A percentile compares a stretch with the other conserved stretches of the same genome.
phyloP scores from a whole-genome alignment of 2,113 vertebrate genomes.

The Sinocyclocheilus anophthalmus region DNA sequence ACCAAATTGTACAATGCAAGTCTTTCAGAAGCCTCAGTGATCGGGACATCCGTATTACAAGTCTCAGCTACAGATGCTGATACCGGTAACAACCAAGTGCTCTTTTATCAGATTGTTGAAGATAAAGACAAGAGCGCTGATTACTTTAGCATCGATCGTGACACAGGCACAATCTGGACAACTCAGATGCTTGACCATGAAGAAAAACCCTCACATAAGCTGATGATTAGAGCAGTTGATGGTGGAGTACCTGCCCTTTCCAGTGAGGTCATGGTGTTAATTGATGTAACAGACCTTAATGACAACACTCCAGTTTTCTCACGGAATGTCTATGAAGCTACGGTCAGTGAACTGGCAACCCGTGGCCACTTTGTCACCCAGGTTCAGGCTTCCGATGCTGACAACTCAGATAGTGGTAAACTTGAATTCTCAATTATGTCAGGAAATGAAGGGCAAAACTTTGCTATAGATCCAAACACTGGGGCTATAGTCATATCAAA shows the following conservation, averaged over 20 bases:
- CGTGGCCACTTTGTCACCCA: conserved; percentile 90
- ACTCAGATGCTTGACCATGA: conserved; percentile 86
- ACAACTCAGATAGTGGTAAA: conserved; percentile 80
- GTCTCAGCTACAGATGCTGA: conserved; percentile 87
- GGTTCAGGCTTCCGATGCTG: conserved; percentile 90
- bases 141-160: conserved; percentile 87
- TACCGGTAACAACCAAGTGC: conserved; percentile 84
- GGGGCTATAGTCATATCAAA: conserved; percentile 87
- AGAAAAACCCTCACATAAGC: conserved; percentile 76
- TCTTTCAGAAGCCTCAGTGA: conserved; percentile 89
- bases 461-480: conserved; percentile 83
- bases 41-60: conserved; percentile 84
- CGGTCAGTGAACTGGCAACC: conserved; percentile 84
- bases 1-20: conserved; percentile 78
- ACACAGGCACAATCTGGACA: conserved; percentile 84
- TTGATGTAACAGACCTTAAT: conserved; percentile 89
- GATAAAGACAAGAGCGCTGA: conserved; percentile 79
- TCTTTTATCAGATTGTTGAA: conserved; percentile 89
- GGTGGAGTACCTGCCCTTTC: conserved; percentile 90
- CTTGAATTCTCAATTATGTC: conserved; percentile 89
- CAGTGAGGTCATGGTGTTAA: conserved; percentile 78
- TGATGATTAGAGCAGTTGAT: conserved; percentile 84
- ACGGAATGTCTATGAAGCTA: conserved; percentile 84
- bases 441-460: conserved; percentile 91
- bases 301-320: conserved; percentile 91